Evolutionary conservation across 2,888 invertebrate genomes (phyloP), one percentile per base, ranked within the genome.

Genomic region (Zygothrica quintamaculata): DNA sequence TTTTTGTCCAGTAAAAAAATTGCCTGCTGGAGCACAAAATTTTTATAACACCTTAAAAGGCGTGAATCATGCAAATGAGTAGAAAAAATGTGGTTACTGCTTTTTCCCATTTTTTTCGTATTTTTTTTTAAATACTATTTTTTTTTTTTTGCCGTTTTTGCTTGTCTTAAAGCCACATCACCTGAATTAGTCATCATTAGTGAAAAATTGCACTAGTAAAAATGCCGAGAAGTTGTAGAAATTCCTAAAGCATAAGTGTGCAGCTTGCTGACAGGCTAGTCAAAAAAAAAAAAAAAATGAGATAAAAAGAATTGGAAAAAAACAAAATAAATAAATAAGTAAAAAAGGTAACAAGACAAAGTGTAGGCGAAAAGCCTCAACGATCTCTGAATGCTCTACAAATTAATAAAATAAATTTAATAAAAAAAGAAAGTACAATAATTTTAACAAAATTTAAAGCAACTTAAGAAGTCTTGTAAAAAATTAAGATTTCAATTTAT

Each of bases 231-330:
- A 53, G 55, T 53, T 43, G 68, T 56, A 57, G 66, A 65, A 77
- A 85, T 82, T 82, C 85, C 85, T 69, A 18, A 74, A 42, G 75
- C 77, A 85, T 82, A 82, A 82, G 65, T 82, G 74, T 77, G 22
- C 70, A 46, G 26, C 3, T n/a, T 0, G 43, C 74, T 42, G 26
- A 50, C 56, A 57, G 67, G 43, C 33, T 47, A 59, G 34, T 46
- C 37, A 15, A 66, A 47, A 61, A 39, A 34, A 51, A 31, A 34
- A 22, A 25, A 3, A 0, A 9, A n/a, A n/a, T n/a, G n/a, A n/a
- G n/a, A n/a, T n/a, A n/a, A n/a, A n/a, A n/a, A n/a, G n/a, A n/a
- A n/a, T n/a, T n/a, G n/a, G n/a, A n/a, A 29, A n/a, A 44, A 8
- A 37, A 36, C 5, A 40, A 12, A 13, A 9, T 29, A n/a, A 1